phyloP scores from a whole-genome alignment of 2,888 invertebrate genomes.

The Anticlea derivata region DNA sequence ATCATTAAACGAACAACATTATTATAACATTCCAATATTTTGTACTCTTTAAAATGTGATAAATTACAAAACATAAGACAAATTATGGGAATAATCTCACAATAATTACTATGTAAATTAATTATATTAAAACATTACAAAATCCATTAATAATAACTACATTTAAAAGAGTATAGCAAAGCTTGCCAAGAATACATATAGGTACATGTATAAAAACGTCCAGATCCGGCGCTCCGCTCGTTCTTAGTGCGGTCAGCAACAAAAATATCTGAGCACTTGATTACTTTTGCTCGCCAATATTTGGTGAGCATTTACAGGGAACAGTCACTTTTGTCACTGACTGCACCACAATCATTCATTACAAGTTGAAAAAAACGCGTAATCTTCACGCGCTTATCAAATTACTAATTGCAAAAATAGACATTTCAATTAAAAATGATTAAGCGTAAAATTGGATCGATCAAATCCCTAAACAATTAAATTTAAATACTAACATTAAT shows the following conservation, averaged over 20 bases:
- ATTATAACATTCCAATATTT: slow-evolving; percentile 83
- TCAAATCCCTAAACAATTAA: slow-evolving; percentile 22
- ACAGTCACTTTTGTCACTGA: slow-evolving; percentile 32
- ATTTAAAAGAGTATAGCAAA: slow-evolving; percentile 78
- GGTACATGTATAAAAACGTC: slow-evolving; percentile 65
- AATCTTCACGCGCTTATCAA: slow-evolving; percentile 21
- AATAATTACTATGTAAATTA: slow-evolving; percentile 80
- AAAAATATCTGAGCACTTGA: slow-evolving; percentile 37
- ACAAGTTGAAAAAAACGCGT: slow-evolving; percentile 12
- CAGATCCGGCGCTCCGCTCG: slow-evolving; percentile 45
- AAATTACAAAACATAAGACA: slow-evolving; percentile 81
- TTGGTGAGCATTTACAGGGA: slow-evolving; percentile 18
- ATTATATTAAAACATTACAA: slow-evolving; percentile 80
- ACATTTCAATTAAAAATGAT: slow-evolving; percentile 26
- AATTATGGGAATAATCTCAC: slow-evolving; percentile 69
- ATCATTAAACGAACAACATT: slow-evolving; percentile 79
- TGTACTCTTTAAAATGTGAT: slow-evolving; percentile 83
- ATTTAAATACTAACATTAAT: slow-evolving; percentile 13
- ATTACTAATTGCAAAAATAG: slow-evolving; percentile 21
- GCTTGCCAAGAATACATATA: slow-evolving; percentile 65
- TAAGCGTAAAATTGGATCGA: slow-evolving; percentile 30
- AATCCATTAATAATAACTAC: slow-evolving; percentile 74
- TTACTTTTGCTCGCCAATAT: slow-evolving; percentile 9
- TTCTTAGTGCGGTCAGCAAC: slow-evolving; percentile 37
- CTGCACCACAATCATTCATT: slow-evolving; percentile 15